phyloP scores from a whole-genome alignment of 2,797 vertebrate genomes.

The Poeciliopsis paucimaculata region DNA sequence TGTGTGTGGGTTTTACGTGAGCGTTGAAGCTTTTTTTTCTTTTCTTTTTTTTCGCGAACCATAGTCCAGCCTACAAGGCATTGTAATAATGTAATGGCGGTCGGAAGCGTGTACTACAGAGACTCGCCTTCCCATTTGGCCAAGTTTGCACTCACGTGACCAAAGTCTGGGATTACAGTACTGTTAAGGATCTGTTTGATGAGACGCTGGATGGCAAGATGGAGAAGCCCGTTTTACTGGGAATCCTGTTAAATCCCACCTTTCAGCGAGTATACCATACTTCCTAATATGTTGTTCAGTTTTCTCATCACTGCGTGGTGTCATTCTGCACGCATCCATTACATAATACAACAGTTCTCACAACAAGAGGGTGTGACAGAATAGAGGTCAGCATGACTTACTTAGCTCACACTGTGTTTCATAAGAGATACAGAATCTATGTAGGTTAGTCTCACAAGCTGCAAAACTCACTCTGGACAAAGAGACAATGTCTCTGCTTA shows the following conservation, averaged over 20 bases:
- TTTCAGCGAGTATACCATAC: neutral
- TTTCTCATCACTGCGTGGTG: constrained; percentile 22
- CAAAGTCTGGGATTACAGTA: constrained; percentile 78
- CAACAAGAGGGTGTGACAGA: constrained; percentile 66
- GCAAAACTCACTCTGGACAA: neutral
- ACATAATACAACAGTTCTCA: constrained; percentile 67
- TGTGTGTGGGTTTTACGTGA: constrained; percentile 59
- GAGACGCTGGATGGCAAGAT: constrained; percentile 35
- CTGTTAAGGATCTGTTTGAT: constrained; percentile 43
- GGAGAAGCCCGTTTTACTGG: constrained; percentile 27
- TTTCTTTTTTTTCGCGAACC: constrained; percentile 39
- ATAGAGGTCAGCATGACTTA: constrained; percentile 69
- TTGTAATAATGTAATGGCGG: constrained; percentile 84
- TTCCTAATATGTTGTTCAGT: neutral
- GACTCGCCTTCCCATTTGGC: constrained; percentile 82
- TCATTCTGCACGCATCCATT: constrained; percentile 51
- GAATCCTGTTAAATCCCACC: constrained; percentile 21
- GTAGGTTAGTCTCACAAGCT: constrained; percentile 15
- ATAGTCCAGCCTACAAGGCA: constrained; percentile 69
- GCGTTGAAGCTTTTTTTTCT: constrained; percentile 31
- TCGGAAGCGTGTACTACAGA: constrained; percentile 72
- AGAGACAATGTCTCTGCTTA: neutral
- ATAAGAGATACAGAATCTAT: constrained; percentile 54
- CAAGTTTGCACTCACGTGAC: constrained; percentile 81
- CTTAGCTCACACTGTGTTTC: constrained; percentile 57